A percentile compares a stretch with the other conserved stretches of the same genome.
phyloP scores from a whole-genome alignment of 2,797 vertebrate genomes.

The Ptychadena robeensis region DNA sequence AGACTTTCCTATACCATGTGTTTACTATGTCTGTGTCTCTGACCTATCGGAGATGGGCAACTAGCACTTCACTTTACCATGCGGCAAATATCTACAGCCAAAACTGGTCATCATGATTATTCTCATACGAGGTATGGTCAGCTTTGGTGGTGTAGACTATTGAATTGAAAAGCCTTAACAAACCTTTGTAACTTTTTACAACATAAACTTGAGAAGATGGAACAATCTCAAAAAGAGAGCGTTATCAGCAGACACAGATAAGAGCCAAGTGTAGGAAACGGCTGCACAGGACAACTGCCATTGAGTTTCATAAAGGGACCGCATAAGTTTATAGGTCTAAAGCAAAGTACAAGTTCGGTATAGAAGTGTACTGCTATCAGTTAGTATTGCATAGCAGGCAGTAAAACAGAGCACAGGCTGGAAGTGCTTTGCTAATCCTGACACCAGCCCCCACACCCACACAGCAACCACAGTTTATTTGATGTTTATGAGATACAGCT shows the following conservation, averaged over 20 bases:
- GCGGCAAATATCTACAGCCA: not conserved
- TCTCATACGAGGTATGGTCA: not conserved
- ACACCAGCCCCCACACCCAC: slow-evolving; percentile 52
- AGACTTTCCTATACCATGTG: not conserved
- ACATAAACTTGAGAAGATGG: not conserved
- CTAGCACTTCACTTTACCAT: not conserved
- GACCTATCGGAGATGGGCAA: not conserved
- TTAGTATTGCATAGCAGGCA: slow-evolving; percentile 15
- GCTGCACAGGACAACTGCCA: not conserved
- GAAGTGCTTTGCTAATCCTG: not conserved
- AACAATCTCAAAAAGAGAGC: not conserved
- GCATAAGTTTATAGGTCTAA: not conserved
- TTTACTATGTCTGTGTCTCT: not conserved
- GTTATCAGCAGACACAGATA: not conserved
- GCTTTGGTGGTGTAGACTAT: not conserved
- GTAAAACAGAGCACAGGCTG: not conserved
- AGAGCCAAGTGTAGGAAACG: not conserved
- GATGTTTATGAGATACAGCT: slow-evolving; percentile 55
- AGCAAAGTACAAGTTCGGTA: slow-evolving; percentile 25
- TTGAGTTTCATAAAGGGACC: not conserved
- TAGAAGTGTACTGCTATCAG: not conserved
- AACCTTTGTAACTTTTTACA: not conserved
- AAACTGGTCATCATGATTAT: not conserved
- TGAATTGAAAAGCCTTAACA: not conserved
- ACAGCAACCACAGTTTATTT: slow-evolving; percentile 55